Conservation (phyloP, 2,888 invertebrate species). For the Clepsis dumicolana region DNA sequence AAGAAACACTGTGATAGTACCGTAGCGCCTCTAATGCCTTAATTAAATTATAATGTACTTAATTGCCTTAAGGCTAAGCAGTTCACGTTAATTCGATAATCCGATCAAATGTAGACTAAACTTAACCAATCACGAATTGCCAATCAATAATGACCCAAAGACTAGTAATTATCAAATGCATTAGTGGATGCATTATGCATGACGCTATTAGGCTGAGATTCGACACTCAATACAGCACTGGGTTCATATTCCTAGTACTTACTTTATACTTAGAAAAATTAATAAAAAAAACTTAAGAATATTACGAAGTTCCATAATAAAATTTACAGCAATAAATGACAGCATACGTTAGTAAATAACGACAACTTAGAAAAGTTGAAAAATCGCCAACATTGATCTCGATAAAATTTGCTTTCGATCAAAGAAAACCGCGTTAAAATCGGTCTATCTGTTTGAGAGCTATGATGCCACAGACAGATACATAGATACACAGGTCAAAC, state of each 20-base stretch:
- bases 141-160: conserved; percentile 75
- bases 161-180: conserved; percentile 74
- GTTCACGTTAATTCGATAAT: conserved; percentile 65
- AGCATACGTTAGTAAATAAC: too few species aligned
- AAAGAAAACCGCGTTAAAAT: too few species aligned
- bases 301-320: too few species aligned
- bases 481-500: too few species aligned
- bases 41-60: conserved; percentile 43
- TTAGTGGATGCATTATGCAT: conserved; percentile 79
- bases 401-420: too few species aligned
- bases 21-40: conserved; percentile 23
- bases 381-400: too few species aligned
- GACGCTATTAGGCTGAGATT: conserved; percentile 57
- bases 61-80: conserved; percentile 61
- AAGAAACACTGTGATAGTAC: background rate
- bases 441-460: too few species aligned
- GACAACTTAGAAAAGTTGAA: too few species aligned
- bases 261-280: background rate
- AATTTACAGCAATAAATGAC: too few species aligned
- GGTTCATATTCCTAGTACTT: background rate
- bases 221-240: background rate
- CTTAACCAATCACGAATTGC: conserved; percentile 65
- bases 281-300: too few species aligned
- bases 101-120: conserved; percentile 66
- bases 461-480: too few species aligned